Conservation (phyloP, 2,113 vertebrate genomes). For the Stegostoma tigrinum region DNA sequence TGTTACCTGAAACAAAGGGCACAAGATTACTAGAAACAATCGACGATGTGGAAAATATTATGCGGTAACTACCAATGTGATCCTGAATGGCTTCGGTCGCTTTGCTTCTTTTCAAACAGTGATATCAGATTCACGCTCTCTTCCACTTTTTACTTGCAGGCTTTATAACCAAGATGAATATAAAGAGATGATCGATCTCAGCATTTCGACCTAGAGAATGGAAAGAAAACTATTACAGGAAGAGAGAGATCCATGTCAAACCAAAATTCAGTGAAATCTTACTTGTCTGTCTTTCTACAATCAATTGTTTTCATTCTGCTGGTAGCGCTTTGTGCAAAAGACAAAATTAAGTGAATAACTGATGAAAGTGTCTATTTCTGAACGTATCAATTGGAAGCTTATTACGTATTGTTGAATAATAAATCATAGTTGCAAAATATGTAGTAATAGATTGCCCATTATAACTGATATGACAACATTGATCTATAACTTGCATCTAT, state of each 20-base stretch:
- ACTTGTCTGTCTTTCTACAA: background rate
- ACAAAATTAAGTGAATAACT: background rate
- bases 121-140: background rate
- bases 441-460: background rate
- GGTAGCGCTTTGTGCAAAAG: background rate
- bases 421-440: background rate
- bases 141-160: background rate
- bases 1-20: slow-evolving; percentile 86
- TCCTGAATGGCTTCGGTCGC: too few relatives aligned
- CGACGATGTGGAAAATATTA: slow-evolving; percentile 78
- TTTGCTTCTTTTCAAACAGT: background rate
- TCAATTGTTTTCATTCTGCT: background rate
- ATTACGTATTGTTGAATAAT: background rate
- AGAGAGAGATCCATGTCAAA: background rate
- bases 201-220: background rate
- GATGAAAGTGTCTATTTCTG: background rate
- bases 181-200: slow-evolving; percentile 24
- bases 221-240: background rate
- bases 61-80: slow-evolving; percentile 53
- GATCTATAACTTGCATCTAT: background rate
- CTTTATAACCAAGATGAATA: slow-evolving; percentile 20
- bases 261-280: background rate
- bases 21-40: slow-evolving; percentile 81
- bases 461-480: background rate
- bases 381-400: background rate